Conservation (phyloP, 2,888 invertebrate genomes). For the Trichopria drosophilae region DNA sequence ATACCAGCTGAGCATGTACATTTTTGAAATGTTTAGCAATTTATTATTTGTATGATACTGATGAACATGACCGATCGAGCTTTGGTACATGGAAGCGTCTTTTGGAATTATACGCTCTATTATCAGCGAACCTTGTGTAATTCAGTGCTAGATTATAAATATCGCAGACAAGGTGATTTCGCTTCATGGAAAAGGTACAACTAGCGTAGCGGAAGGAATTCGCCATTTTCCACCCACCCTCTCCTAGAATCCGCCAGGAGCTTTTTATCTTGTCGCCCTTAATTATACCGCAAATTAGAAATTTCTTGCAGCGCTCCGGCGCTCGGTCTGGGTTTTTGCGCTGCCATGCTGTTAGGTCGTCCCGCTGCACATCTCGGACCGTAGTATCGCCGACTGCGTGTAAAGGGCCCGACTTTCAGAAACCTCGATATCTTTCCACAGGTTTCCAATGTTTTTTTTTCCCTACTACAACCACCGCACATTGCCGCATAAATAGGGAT, state of each 20-base stretch:
- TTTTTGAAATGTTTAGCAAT: too few species aligned
- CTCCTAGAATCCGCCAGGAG: slow-evolving; percentile 46
- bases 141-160: too few species aligned
- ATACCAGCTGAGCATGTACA: too few species aligned
- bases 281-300: slow-evolving; percentile 59
- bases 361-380: slow-evolving; percentile 32
- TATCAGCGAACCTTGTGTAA: too few species aligned
- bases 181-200: too few species aligned
- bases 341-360: slow-evolving; percentile 4
- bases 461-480: background rate
- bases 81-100: too few species aligned
- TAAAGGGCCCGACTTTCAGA: slow-evolving; percentile 35
- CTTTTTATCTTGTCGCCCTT: slow-evolving; percentile 55
- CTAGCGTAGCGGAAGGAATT: slow-evolving; percentile 44
- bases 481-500: too few species aligned
- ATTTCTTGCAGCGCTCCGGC: slow-evolving; percentile 48
- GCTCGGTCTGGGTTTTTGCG: slow-evolving; percentile 15
- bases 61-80: too few species aligned
- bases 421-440: slow-evolving; percentile 25
- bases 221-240: slow-evolving; percentile 48
- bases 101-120: too few species aligned
- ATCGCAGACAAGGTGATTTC: too few species aligned
- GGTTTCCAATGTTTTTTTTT: background rate
- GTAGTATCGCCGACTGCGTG: slow-evolving; percentile 40
- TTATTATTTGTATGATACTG: too few species aligned